These are phyloP conservation scores for Eulemur mongoz DNA, from an alignment of 2,797 vertebrate genomes.

Conservation along the genomic window DNA sequence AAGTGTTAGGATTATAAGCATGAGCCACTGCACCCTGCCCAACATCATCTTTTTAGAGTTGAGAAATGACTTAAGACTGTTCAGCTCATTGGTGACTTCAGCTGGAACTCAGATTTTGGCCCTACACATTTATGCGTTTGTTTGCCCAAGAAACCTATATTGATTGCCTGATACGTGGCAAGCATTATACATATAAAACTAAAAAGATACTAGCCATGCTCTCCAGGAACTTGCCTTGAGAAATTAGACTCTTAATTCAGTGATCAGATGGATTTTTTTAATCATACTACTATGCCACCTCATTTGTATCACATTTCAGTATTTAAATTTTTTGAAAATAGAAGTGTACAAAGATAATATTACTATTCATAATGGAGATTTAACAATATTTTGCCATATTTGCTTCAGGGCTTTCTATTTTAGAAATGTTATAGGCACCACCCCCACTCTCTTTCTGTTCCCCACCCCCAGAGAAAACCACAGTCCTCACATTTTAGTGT, in stretches of 20 bases:
- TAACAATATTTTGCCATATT: not conserved
- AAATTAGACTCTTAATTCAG: not conserved
- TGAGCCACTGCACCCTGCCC: not conserved
- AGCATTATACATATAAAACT: not conserved
- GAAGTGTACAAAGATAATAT: not conserved
- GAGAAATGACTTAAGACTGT: not conserved
- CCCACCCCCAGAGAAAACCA: not conserved
- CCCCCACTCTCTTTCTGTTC: not conserved
- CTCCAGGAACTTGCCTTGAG: not conserved
- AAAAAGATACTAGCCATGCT: not conserved
- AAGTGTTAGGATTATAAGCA: not conserved
- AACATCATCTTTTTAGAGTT: not conserved
- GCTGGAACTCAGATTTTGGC: not conserved
- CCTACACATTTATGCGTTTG: not conserved
- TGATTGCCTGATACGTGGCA: not conserved
- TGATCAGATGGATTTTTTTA: not conserved
- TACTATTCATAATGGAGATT: not conserved
- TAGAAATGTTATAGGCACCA: not conserved
- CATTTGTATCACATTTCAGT: not conserved
- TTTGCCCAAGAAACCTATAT: not conserved
- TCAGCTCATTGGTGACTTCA: not conserved
- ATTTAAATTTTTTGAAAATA: not conserved
- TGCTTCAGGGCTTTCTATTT: not conserved
- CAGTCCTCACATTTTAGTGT: not conserved
- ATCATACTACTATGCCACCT: not conserved